Conservation (phyloP, 2,797 vertebrate genomes). For the Myotis pilosus region DNA sequence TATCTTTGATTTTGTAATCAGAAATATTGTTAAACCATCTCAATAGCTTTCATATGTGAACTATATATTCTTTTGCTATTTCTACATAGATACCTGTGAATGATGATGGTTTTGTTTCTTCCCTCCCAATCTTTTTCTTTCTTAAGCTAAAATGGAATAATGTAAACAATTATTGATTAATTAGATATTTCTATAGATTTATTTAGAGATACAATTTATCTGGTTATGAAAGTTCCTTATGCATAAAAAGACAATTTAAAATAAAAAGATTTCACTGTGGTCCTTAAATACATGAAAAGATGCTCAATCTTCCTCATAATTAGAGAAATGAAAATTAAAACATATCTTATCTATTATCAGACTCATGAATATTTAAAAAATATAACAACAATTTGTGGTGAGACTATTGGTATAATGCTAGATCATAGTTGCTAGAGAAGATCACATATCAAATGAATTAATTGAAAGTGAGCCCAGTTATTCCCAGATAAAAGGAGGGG, state of each 20-base stretch:
- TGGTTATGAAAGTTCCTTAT: background rate
- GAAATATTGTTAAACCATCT: background rate
- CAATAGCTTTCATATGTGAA: background rate
- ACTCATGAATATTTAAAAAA: background rate
- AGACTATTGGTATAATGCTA: background rate
- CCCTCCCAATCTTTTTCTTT: background rate
- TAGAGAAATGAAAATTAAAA: conserved; percentile 36
- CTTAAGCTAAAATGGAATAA: conserved; percentile 24
- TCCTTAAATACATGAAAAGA: background rate
- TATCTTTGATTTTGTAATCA: background rate
- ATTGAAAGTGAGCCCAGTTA: background rate
- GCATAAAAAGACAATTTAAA: background rate
- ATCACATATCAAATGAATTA: background rate
- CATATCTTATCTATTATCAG: background rate
- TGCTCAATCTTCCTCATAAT: background rate
- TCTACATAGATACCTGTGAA: background rate
- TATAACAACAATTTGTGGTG: background rate
- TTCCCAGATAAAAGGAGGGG: background rate
- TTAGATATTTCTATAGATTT: background rate
- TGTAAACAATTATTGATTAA: conserved; percentile 13
- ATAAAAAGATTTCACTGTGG: background rate
- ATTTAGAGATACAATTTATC: background rate
- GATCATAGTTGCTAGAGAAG: background rate
- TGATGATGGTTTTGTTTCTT: background rate
- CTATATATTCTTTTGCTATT: background rate